Evolutionary conservation across 2,113 vertebrate species (phyloP).

Genomic region (Recurvirostra avosetta): DNA sequence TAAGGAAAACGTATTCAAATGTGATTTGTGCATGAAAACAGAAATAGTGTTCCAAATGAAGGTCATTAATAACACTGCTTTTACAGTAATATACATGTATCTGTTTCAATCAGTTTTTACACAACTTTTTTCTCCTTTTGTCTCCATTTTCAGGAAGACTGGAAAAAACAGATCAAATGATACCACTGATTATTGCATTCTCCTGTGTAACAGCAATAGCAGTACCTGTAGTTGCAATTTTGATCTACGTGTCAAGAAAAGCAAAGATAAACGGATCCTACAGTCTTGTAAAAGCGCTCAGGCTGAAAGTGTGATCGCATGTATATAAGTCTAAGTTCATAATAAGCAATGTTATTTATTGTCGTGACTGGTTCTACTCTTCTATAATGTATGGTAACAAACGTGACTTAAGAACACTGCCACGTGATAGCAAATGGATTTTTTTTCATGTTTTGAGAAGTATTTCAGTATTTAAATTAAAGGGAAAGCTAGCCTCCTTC

Average conservation of each 20-base stretch:
- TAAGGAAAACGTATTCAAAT: not conserved
- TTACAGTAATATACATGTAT: not conserved
- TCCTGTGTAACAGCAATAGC: constrained; percentile 56
- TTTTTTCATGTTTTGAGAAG: not conserved
- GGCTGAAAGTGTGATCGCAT: constrained; percentile 64
- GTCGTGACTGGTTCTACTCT: not conserved
- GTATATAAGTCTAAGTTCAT: not conserved
- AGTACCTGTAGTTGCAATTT: constrained; percentile 60
- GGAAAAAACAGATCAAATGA: constrained; percentile 27
- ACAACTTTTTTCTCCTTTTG: not conserved
- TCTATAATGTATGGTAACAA: not conserved
- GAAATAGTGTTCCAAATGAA: not conserved
- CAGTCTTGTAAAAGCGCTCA: constrained; percentile 72
- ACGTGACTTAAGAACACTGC: not conserved
- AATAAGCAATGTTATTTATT: constrained; percentile 38
- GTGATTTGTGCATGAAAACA: not conserved
- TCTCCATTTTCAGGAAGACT: constrained; percentile 62
- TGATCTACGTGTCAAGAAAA: constrained; percentile 72
- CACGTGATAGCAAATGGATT: not conserved
- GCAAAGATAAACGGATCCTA: constrained; percentile 77
- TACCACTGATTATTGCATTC: constrained; percentile 54
- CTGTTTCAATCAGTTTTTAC: not conserved
- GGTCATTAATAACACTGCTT: not conserved
- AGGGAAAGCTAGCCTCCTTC: not conserved
- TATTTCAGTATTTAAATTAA: not conserved